phyloP scores from a whole-genome alignment of 92 coral and sea anemone species.

The Ricordea florida region DNA sequence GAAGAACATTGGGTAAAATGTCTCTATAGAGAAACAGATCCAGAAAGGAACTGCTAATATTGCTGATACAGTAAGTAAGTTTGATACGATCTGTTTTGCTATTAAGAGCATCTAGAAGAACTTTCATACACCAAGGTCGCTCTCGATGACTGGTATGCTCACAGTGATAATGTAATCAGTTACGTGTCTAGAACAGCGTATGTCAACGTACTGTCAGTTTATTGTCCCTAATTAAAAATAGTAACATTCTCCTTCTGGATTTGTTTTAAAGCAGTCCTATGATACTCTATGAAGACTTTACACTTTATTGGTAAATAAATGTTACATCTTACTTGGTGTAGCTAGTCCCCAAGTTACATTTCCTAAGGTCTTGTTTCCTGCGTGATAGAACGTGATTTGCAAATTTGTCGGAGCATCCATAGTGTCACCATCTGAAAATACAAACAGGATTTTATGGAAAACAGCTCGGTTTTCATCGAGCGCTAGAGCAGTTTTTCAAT shows the following conservation, averaged over 20 bases:
- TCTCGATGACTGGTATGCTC: too few species aligned
- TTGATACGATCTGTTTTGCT: neutral
- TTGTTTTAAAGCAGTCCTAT: too few species aligned
- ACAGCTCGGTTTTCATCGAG: neutral
- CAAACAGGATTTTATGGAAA: neutral
- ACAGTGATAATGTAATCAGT: too few species aligned
- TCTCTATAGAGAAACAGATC: neutral
- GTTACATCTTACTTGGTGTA: slow-evolving; percentile 9
- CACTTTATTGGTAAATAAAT: neutral
- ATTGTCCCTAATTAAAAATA: too few species aligned
- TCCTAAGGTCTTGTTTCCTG: neutral
- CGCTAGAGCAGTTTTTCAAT: too few species aligned
- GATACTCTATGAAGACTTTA: too few species aligned
- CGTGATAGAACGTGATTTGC: neutral
- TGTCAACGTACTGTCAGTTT: too few species aligned
- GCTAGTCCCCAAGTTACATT: slow-evolving; percentile 18
- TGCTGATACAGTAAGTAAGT: neutral
- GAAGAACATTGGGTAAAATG: too few species aligned
- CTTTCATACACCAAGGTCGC: too few species aligned
- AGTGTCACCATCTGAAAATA: neutral
- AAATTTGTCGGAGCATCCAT: slow-evolving; percentile 20
- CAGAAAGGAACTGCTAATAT: neutral
- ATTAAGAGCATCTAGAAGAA: too few species aligned
- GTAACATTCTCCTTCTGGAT: too few species aligned
- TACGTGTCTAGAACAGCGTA: too few species aligned